Percentiles rank a stretch among this genome's conserved stretches.
These are phyloP conservation scores for Anodontia alba DNA, from an alignment of 2,888 invertebrate species.

Conservation along the genomic window DNA sequence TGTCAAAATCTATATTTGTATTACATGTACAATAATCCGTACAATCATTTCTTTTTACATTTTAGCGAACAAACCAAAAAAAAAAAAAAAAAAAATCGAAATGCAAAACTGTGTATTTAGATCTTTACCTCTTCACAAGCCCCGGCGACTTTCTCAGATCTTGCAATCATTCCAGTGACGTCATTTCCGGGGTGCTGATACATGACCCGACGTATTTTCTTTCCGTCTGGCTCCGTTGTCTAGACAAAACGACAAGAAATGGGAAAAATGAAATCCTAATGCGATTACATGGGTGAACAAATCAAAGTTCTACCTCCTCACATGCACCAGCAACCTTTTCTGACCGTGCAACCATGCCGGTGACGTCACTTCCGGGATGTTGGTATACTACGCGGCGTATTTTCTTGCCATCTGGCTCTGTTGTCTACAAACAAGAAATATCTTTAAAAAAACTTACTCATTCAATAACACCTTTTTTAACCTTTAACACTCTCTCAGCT, in stretches of 20 bases:
- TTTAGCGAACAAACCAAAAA: too few relatives aligned
- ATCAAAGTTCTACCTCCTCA: slow-evolving; percentile 50
- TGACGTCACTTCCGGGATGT: slow-evolving; percentile 77
- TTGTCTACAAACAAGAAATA: slow-evolving; percentile 35
- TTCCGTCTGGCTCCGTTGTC: slow-evolving; percentile 48
- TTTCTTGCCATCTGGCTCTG: slow-evolving; percentile 47
- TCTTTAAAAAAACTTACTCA: too few relatives aligned
- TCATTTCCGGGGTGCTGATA: slow-evolving; percentile 79
- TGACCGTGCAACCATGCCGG: slow-evolving; percentile 74
- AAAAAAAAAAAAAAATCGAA: too few relatives aligned
- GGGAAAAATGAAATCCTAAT: too few relatives aligned
- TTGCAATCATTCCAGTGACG: slow-evolving; percentile 75
- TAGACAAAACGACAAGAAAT: not conserved
- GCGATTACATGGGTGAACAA: too few relatives aligned
- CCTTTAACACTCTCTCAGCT: too few relatives aligned
- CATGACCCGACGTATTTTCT: slow-evolving; percentile 61
- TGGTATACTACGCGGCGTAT: slow-evolving; percentile 68
- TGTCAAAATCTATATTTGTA: too few relatives aligned
- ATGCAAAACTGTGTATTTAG: too few relatives aligned
- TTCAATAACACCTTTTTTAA: too few relatives aligned
- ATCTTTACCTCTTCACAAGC: slow-evolving; percentile 75
- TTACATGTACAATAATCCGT: too few relatives aligned
- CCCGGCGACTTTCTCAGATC: slow-evolving; percentile 75
- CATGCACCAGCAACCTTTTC: slow-evolving; percentile 76
- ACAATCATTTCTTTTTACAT: too few relatives aligned